Evolutionary conservation across 1,140 invertebrate genomes (phyloP), one percentile per base, ranked within the genome.

Genomic region (Nasonia longicornis): DNA sequence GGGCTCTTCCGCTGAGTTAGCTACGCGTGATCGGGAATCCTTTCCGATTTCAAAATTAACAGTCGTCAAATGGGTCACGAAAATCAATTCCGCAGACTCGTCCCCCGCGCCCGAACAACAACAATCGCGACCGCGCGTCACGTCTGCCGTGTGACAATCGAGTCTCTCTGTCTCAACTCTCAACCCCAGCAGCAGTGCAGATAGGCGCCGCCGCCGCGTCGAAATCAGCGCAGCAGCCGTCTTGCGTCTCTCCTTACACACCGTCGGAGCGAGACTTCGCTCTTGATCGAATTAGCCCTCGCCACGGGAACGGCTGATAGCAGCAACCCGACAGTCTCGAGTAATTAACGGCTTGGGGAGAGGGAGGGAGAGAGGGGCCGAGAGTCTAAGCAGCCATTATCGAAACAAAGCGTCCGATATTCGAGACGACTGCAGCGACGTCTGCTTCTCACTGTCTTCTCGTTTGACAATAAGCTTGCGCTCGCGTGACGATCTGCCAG

Each of bases 271-370:
- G 85, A 84, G 87, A 89, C 85, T 87, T 88, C 86, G 86, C 87
- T 88, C 83, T 85, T 91, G 89, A 91, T 91, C 89, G 88, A 91
- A 91, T 91, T 91, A 91, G 87, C 88, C n/a, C 58, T 16, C 48
- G 87, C 87, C 86, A 14, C 85, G 88, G 87, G 88, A 87, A 88
- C 89, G 85, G 86, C 86, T 87, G 89, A 90, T 90, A 91, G 87
- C 80, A 35, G 72, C 66, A 45, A 22, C 87, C 86, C 88, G 87
- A 88, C 88, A 89, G 89, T 89, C 87, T 88, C 86, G 88, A 90
- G 90, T 90, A 90, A 91, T 91, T 90, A 91, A 90, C 89, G 88
- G 85, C 88, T 86, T 83, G 84, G 84, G 83, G 88, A 83, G 83
- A 0, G 14, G 8, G 38, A 42, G 11, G 12, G 72, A 16, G 64